Percentiles rank a stretch among this genome's conserved stretches.
Conservation (phyloP, 2,888 invertebrate species). For the Galeruca laticollis region DNA sequence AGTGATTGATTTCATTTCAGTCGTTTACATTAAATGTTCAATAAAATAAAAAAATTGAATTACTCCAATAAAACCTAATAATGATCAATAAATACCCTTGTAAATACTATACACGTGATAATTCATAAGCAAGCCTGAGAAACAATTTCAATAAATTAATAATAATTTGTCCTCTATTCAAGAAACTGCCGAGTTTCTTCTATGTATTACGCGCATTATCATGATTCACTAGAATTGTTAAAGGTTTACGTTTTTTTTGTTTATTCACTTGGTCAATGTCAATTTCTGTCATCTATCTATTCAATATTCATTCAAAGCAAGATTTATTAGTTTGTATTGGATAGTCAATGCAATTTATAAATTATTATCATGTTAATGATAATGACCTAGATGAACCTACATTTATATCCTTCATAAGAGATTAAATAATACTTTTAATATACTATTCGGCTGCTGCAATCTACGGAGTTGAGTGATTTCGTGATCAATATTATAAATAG, state of each 20-base stretch:
- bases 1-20: too few species aligned
- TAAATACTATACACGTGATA: not conserved
- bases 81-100: not conserved
- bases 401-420: too few species aligned
- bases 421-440: too few species aligned
- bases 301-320: not conserved
- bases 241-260: not conserved
- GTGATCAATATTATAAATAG: too few species aligned
- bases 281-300: not conserved
- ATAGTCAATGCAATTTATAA: too few species aligned
- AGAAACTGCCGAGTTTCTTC: not conserved
- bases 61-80: not conserved
- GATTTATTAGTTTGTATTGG: not conserved
- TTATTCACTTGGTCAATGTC: constrained; percentile 10
- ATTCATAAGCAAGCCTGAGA: not conserved
- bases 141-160: not conserved
- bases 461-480: too few species aligned
- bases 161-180: not conserved
- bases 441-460: too few species aligned
- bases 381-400: not conserved
- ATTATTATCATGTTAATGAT: not conserved
- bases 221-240: not conserved
- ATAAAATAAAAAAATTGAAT: too few species aligned
- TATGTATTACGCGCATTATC: not conserved
- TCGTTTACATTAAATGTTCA: too few species aligned